Evolutionary conservation across 2,113 vertebrate species (phyloP).

Genomic region (Carettochelys insculpta): DNA sequence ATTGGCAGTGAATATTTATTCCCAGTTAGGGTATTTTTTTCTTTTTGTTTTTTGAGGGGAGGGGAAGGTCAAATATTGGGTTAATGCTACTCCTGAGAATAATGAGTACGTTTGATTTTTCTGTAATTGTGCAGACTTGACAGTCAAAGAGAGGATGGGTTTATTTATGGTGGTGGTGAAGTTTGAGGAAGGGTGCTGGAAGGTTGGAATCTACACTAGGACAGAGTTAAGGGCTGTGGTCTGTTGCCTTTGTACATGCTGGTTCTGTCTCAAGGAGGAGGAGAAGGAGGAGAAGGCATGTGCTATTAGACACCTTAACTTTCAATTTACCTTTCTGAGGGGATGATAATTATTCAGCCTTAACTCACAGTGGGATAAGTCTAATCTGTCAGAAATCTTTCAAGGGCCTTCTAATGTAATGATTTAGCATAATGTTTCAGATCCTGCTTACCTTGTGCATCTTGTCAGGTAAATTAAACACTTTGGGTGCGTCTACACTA

Average conservation of each 20-base stretch:
- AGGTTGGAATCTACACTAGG: background rate
- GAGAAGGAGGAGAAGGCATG: background rate
- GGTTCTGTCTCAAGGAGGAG: background rate
- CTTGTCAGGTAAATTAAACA: background rate
- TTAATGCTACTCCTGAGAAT: background rate
- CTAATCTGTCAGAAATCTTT: background rate
- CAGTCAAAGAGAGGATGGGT: background rate
- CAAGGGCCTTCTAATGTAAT: background rate
- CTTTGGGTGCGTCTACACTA: too few relatives aligned
- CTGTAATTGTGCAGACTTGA: background rate
- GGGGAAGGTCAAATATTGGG: background rate
- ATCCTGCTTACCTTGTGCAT: background rate
- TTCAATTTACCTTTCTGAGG: background rate
- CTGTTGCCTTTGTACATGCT: background rate
- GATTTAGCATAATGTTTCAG: background rate
- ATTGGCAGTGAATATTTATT: background rate
- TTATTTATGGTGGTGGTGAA: background rate
- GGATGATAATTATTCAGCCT: background rate
- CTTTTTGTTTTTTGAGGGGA: background rate
- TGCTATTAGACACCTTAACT: background rate
- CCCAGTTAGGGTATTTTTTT: too few relatives aligned
- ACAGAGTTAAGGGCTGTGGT: background rate
- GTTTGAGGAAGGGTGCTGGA: background rate
- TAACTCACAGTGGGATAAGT: background rate
- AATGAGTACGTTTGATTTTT: rapidly evolving